phyloP scores from a whole-genome alignment of 2,113 vertebrate species.

The Tyto alba region DNA sequence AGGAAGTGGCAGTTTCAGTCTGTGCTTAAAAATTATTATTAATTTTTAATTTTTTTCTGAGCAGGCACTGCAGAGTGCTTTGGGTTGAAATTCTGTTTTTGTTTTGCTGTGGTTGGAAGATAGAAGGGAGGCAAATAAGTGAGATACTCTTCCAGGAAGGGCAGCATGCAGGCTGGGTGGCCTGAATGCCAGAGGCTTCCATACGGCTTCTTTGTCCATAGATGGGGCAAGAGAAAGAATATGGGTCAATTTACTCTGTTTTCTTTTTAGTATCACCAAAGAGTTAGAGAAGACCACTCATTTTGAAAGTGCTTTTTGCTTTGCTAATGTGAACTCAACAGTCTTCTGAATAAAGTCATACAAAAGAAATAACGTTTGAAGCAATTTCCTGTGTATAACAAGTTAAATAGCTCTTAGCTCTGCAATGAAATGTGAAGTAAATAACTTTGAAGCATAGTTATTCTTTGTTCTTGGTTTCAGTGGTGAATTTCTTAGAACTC shows the following conservation, averaged over 20 bases:
- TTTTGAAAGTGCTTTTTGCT: not conserved
- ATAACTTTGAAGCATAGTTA: not conserved
- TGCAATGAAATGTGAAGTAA: slow-evolving; percentile 25
- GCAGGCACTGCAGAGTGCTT: not conserved
- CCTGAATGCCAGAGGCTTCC: not conserved
- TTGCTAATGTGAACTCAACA: not conserved
- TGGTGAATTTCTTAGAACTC: slow-evolving; percentile 30
- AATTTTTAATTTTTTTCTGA: not conserved
- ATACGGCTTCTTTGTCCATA: not conserved
- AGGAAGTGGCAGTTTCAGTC: not conserved
- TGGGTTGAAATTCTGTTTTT: not conserved
- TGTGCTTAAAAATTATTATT: not conserved
- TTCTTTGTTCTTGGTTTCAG: slow-evolving; percentile 33
- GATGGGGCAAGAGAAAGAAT: not conserved
- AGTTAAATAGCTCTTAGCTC: slow-evolving; percentile 9
- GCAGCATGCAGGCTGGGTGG: not conserved
- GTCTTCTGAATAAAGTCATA: not conserved
- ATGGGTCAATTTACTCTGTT: not conserved
- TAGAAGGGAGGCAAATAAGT: not conserved
- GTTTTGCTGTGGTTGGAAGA: not conserved
- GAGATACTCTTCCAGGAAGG: not conserved
- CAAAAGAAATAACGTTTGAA: not conserved
- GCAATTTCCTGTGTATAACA: not conserved
- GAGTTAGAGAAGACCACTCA: not conserved
- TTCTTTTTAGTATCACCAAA: not conserved